These are phyloP conservation scores for Poecilia gillii DNA, from an alignment of 2,797 vertebrate species.

Conservation along the genomic window DNA sequence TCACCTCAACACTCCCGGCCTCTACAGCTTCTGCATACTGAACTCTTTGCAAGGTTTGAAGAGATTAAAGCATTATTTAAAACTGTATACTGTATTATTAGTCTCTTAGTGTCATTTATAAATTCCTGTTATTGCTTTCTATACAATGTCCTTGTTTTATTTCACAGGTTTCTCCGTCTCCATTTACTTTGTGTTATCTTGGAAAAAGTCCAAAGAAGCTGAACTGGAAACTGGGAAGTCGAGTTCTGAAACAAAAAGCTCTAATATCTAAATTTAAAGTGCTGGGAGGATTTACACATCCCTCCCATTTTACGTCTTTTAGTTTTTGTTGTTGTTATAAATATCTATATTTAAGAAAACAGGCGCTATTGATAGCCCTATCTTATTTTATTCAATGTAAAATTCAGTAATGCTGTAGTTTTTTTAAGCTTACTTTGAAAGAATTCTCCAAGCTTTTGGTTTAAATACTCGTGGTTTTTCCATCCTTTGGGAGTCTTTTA, in stretches of 20 bases:
- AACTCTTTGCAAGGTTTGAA: constrained; percentile 81
- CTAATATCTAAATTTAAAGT: not conserved
- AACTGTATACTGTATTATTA: not conserved
- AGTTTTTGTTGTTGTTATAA: not conserved
- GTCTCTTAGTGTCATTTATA: not conserved
- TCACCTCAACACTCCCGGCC: constrained; percentile 41
- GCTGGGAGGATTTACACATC: not conserved
- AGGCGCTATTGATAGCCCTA: not conserved
- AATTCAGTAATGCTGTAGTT: not conserved
- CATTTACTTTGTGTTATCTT: constrained; percentile 58
- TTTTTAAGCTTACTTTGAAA: not conserved
- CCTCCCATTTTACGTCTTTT: not conserved
- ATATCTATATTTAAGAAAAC: not conserved
- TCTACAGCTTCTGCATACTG: constrained; percentile 81
- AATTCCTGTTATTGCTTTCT: not conserved
- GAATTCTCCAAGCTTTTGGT: not conserved
- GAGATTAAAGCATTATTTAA: not conserved
- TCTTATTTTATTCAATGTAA: not conserved
- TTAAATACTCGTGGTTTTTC: too few relatives aligned
- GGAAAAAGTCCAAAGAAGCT: constrained; percentile 9
- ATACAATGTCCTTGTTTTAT: not conserved
- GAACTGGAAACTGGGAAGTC: accelerated
- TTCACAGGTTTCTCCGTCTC: constrained; percentile 64
- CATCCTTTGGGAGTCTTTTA: not conserved
- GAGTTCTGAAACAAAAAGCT: not conserved